phyloP scores from a whole-genome alignment of 2,113 vertebrate genomes.

The Tenrec ecaudatus region DNA sequence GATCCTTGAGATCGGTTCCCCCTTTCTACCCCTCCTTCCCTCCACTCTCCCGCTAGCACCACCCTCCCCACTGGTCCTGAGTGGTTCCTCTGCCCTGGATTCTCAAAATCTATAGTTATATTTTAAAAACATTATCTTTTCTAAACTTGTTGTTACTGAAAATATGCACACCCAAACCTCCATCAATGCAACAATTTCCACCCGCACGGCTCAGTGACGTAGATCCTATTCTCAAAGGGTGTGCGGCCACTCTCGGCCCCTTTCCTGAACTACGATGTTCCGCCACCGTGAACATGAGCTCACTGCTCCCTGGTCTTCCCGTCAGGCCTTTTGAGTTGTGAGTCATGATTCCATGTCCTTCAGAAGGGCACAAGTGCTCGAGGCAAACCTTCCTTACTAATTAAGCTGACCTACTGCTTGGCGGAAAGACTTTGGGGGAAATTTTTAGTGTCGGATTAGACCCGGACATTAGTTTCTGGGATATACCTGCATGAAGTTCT shows the following conservation, averaged over 20 bases:
- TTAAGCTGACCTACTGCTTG: neutral
- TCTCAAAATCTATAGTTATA: neutral
- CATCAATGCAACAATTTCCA: neutral
- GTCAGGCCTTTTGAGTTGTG: neutral
- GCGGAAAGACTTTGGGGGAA: neutral
- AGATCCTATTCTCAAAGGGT: neutral
- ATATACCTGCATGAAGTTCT: neutral
- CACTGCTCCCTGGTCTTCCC: neutral
- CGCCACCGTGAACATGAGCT: neutral
- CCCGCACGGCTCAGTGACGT: neutral
- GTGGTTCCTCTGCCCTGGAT: too few species aligned
- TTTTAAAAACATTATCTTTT: neutral
- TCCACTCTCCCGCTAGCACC: too few species aligned
- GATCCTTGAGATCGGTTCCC: too few species aligned
- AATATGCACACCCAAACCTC: neutral
- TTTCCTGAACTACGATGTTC: neutral
- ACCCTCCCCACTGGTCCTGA: too few species aligned
- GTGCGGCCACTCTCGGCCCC: neutral
- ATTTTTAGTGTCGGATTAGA: neutral
- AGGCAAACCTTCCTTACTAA: neutral
- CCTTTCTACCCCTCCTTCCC: too few species aligned
- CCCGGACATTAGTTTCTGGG: neutral
- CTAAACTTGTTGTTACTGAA: neutral
- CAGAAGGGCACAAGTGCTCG: neutral
- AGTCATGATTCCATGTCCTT: neutral